These are phyloP conservation scores for Copsychus sechellarum DNA, from an alignment of 2,113 vertebrate species.

Conservation along the genomic window DNA sequence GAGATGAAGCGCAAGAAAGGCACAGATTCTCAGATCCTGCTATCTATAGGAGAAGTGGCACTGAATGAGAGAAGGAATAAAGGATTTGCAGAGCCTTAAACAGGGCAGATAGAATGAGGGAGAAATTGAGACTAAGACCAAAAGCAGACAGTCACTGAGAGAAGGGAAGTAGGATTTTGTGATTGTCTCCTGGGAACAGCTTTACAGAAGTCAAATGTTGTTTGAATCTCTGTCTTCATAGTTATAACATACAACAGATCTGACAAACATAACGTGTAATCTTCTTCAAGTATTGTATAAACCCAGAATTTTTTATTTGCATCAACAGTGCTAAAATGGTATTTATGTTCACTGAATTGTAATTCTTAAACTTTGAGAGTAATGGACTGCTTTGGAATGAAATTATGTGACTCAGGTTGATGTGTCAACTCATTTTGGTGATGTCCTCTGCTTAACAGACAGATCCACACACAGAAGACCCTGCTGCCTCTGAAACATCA, in stretches of 20 bases:
- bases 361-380: not conserved
- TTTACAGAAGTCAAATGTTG: not conserved
- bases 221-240: not conserved
- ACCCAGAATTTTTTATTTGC: not conserved
- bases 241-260: not conserved
- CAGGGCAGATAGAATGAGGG: not conserved
- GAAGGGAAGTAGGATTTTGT: not conserved
- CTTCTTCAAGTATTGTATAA: not conserved
- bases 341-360: not conserved
- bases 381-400: not conserved
- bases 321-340: not conserved
- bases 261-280: not conserved
- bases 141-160: not conserved
- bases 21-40: not conserved
- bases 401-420: not conserved
- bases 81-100: not conserved
- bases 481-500: not conserved
- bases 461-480: not conserved
- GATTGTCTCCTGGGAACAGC: not conserved
- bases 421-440: not conserved
- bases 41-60: not conserved
- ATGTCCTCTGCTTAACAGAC: not conserved
- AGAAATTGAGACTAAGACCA: not conserved
- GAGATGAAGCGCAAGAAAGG: not conserved
- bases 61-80: not conserved